phyloP scores from a whole-genome alignment of 2,113 vertebrate genomes.

The Gallinago undulata region DNA sequence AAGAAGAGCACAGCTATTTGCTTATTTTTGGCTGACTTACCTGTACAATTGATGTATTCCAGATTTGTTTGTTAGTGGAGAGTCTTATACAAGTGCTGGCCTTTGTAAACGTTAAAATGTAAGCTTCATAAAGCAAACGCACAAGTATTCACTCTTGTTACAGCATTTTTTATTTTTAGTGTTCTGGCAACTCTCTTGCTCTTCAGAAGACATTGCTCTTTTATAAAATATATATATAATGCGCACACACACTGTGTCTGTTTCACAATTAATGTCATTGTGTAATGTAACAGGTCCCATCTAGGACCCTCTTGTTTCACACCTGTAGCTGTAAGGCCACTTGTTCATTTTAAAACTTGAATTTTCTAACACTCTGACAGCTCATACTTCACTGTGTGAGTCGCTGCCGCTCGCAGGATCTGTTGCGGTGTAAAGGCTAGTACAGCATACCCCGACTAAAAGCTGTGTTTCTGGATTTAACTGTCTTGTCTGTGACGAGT shows the following conservation, averaged over 20 bases:
- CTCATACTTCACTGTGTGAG: neutral
- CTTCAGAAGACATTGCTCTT: neutral
- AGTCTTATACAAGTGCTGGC: constrained; percentile 67
- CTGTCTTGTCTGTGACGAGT: neutral
- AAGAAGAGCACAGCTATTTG: constrained; percentile 39
- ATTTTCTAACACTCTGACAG: neutral
- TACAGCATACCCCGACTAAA: neutral
- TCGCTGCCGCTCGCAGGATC: neutral
- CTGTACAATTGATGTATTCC: constrained; percentile 67
- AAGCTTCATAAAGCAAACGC: constrained; percentile 72
- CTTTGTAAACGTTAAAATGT: constrained; percentile 70
- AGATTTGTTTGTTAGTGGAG: constrained; percentile 69
- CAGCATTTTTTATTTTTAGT: neutral
- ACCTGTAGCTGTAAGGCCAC: neutral
- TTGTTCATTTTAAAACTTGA: neutral
- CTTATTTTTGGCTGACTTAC: constrained; percentile 65
- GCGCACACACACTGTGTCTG: neutral
- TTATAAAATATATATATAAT: neutral
- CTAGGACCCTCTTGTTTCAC: neutral
- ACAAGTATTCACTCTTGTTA: constrained; percentile 54
- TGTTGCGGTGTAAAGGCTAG: neutral
- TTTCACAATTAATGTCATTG: neutral
- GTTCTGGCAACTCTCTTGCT: neutral
- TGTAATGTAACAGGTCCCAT: accelerated
- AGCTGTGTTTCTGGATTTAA: neutral